These are phyloP conservation scores for Myopa testacea DNA, from an alignment of 2,888 invertebrate species.

Conservation along the genomic window DNA sequence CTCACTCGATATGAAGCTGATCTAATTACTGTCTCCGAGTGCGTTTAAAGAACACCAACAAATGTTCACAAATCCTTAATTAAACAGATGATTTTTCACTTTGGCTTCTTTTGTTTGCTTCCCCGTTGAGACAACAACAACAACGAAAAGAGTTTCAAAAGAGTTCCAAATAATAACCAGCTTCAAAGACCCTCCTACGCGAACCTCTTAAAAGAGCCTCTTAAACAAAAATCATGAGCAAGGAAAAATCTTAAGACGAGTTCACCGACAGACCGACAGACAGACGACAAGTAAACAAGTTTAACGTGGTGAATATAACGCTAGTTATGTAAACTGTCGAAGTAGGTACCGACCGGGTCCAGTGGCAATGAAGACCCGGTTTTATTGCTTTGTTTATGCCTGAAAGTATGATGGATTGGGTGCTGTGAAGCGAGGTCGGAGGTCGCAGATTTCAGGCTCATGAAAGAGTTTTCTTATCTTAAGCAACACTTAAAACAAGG, in stretches of 20 bases:
- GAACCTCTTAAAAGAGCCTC: not conserved
- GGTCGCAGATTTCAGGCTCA: not conserved
- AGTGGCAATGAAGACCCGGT: constrained; percentile 6
- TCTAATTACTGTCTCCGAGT: no score
- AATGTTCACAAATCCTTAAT: no score
- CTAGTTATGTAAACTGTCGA: no score
- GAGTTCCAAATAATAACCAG: not conserved
- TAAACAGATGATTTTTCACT: no score
- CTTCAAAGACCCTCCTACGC: not conserved
- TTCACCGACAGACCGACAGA: no score
- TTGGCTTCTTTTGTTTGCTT: no score
- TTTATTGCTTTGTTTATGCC: constrained; percentile 29
- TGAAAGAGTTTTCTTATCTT: constrained; percentile 1
- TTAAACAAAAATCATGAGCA: no score
- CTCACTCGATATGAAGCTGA: no score
- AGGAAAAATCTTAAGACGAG: no score
- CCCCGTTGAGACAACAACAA: not conserved
- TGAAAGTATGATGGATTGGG: not conserved
- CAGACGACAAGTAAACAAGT: no score
- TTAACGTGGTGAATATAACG: no score
- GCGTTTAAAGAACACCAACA: no score
- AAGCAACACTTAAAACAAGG: not conserved
- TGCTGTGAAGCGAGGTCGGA: not conserved
- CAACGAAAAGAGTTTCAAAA: not conserved
- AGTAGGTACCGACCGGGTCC: not conserved